A percentile compares a stretch with the other conserved stretches of the same genome.
These are phyloP conservation scores for Cetoscarus ocellatus DNA, from an alignment of 2,797 vertebrate species.

Conservation along the genomic window DNA sequence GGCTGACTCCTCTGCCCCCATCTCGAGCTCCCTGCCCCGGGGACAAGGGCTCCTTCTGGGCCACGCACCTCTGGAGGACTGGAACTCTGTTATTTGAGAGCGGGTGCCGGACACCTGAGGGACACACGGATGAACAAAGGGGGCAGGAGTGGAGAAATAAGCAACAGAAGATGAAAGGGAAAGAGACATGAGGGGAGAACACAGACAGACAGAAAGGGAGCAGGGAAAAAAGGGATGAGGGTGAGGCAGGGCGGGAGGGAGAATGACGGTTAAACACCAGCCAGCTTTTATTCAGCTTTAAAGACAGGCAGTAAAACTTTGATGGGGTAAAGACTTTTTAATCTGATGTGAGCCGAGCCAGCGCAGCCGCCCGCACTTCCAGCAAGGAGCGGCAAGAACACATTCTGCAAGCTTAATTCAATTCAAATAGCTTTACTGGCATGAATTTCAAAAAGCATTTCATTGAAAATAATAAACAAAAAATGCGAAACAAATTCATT, in stretches of 20 bases:
- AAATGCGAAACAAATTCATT: no score
- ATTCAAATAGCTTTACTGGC: no score
- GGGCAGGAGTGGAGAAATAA: slow-evolving; percentile 14
- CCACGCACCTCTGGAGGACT: slow-evolving; percentile 81
- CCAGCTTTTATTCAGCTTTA: slow-evolving; percentile 82
- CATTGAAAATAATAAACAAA: no score
- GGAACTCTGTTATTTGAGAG: slow-evolving; percentile 81
- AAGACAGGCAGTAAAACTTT: slow-evolving; percentile 83
- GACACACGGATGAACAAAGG: slow-evolving; percentile 11
- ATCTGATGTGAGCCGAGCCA: slow-evolving; percentile 77
- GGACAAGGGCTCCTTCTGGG: slow-evolving; percentile 62
- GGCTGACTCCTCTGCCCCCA: slow-evolving; percentile 20
- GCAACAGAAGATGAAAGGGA: slow-evolving; percentile 38
- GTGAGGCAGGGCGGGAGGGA: slow-evolving; percentile 53
- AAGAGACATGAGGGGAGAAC: slow-evolving; percentile 44
- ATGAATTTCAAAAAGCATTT: no score
- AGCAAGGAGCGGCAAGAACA: slow-evolving; percentile 53
- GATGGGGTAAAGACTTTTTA: slow-evolving; percentile 84
- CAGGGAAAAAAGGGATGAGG: slow-evolving; percentile 22
- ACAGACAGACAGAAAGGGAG: slow-evolving; percentile 40
- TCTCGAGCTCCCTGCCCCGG: slow-evolving; percentile 53
- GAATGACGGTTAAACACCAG: slow-evolving; percentile 78
- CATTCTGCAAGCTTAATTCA: slow-evolving; percentile 52
- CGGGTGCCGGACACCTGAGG: slow-evolving; percentile 67
- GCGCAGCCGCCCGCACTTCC: slow-evolving; percentile 52